Conservation (phyloP, 2,888 invertebrate species). For the Orthosia gracilis region DNA sequence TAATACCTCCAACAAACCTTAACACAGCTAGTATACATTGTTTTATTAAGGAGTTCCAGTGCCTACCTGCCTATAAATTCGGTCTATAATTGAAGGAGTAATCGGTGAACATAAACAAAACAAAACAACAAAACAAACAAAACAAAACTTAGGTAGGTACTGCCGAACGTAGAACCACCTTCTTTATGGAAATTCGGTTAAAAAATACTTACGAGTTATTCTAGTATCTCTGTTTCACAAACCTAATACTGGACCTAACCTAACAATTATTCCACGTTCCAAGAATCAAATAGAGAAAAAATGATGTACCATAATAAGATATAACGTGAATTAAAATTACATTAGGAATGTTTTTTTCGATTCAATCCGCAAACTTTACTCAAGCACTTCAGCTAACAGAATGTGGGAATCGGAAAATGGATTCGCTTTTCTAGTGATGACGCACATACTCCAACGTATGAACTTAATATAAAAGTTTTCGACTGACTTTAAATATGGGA, state of each 20-base stretch:
- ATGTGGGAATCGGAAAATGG: constrained; percentile 43
- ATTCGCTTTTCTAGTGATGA: constrained; percentile 45
- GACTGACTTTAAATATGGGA: neutral
- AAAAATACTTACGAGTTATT: no score
- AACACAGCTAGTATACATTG: no score
- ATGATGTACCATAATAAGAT: neutral
- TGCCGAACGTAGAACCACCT: no score
- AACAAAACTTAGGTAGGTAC: no score
- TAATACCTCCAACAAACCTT: no score
- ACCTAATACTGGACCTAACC: no score
- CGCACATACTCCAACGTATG: constrained; percentile 7
- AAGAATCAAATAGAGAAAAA: constrained; percentile 14
- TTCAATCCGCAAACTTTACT: constrained; percentile 48
- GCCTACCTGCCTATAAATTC: no score
- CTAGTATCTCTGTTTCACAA: neutral
- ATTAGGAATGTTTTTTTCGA: constrained; percentile 46
- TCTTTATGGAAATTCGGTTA: no score
- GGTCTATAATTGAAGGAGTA: no score
- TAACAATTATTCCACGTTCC: neutral
- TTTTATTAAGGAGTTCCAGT: no score
- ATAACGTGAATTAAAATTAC: constrained; percentile 26
- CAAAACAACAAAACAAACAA: no score
- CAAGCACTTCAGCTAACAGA: constrained; percentile 37
- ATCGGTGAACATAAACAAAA: no score
- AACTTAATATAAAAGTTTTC: constrained; percentile 12